Base-by-base conservation (phyloP, 2,797 vertebrate genomes). In the Sebastes matsubarae region DNA sequence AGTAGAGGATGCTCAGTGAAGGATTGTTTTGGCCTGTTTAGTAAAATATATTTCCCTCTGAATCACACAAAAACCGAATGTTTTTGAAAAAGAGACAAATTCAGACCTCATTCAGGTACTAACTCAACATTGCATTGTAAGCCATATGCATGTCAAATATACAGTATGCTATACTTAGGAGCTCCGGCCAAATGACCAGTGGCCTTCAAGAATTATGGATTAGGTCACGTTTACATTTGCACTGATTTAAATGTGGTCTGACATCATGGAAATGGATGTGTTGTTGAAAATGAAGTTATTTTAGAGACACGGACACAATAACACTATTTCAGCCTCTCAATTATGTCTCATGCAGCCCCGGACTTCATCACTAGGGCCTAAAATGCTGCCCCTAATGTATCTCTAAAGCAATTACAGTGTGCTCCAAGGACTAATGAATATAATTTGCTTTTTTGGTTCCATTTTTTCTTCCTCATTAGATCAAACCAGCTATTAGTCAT, bases 331-430 rank as follows among this genome's bases (percentile, higher is more conserved):
- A 92, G 82, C 74, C 79, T 79, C 76, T 90, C 90, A 89, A 70
- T 94, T 91, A 89, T 68, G 74, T 88, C 78, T 89, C 67, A 61
- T 87, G 82, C 79, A 79, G 83, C 89, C 78, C 72, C 70, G 57
- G 84, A 90, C 88, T 90, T 93, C 90, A 90, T 90, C 89, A 86
- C 88, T 38, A 69, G 80, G 79, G 79, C 80, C 76, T 87, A 85
- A 90, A 93, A 89, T 42, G 85, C 87, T 86, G 82, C 78, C 84
- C 76, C 89, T 94, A 93, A 93, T 93, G 92, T 85, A 91, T 89
- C 88, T 89, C 79, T 94, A 94, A 94, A 87, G 81, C 82, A 92
- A 92, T 94, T 94, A 93, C 87, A 87, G 65, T 75, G 68, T 75
- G 65, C 81, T 90, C 75, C n/a, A 42, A 67, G 66, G 77, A 75